phyloP scores from a whole-genome alignment of 2,797 vertebrate genomes.

The Danio tinwini region DNA sequence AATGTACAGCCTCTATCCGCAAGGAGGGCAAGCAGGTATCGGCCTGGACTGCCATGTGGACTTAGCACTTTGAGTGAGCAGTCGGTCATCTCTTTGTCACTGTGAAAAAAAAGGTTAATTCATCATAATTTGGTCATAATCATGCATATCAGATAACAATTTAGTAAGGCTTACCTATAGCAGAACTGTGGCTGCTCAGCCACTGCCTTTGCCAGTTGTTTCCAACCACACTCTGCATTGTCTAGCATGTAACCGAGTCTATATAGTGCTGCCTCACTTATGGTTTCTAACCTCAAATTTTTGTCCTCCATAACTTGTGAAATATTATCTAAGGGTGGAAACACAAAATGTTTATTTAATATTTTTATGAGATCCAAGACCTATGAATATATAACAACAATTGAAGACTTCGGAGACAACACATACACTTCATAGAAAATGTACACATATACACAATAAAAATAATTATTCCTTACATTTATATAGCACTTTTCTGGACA shows the following conservation, averaged over 20 bases:
- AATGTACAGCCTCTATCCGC: constrained; percentile 79
- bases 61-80: constrained; percentile 85
- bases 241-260: constrained; percentile 80
- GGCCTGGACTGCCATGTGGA: constrained; percentile 79
- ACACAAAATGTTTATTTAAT: background rate
- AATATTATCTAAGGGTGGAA: background rate
- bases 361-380: too few species aligned
- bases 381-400: too few species aligned
- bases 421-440: too few species aligned
- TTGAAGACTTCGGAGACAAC: too few species aligned
- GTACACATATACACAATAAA: too few species aligned
- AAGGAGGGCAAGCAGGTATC: constrained; percentile 78
- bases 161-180: constrained; percentile 76
- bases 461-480: too few species aligned
- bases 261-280: constrained; percentile 69
- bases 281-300: constrained; percentile 64
- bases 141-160: background rate
- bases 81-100: constrained; percentile 82
- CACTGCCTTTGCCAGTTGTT: constrained; percentile 75
- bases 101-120: constrained; percentile 57
- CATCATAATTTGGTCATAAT: background rate
- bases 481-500: too few species aligned
- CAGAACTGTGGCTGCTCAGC: constrained; percentile 74
- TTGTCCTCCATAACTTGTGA: constrained; percentile 70
- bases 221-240: constrained; percentile 81